Conservation (phyloP, 2,797 vertebrate species). For the Ataeniobius toweri region DNA sequence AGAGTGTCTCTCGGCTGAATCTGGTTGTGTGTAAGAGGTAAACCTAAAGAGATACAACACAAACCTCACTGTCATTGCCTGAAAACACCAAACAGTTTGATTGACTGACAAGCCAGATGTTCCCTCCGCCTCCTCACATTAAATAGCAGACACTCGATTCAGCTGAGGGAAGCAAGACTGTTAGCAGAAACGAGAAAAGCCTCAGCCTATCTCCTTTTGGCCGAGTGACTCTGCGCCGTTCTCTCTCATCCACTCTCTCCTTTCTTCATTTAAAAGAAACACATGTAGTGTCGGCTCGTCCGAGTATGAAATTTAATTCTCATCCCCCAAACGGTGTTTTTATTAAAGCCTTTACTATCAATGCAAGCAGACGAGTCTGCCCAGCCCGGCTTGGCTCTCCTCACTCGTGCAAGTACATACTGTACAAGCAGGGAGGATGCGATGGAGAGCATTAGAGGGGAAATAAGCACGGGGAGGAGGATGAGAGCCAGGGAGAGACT, state of each 20-base stretch:
- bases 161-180: slow-evolving; percentile 69
- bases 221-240: slow-evolving; percentile 55
- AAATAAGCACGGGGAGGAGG: slow-evolving; percentile 26
- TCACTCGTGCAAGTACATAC: slow-evolving; percentile 59
- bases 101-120: slow-evolving; percentile 66
- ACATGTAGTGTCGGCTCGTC: slow-evolving; percentile 79
- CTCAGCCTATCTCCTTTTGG: slow-evolving; percentile 61
- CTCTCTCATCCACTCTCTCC: slow-evolving; percentile 38
- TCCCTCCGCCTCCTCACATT: slow-evolving; percentile 35
- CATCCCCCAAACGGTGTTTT: slow-evolving; percentile 80
- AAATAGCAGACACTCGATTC: slow-evolving; percentile 58
- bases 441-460: slow-evolving; percentile 32
- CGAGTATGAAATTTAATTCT: slow-evolving; percentile 86
- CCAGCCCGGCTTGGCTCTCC: slow-evolving; percentile 64
- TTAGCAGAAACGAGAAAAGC: slow-evolving; percentile 69
- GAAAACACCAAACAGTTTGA: slow-evolving; percentile 35
- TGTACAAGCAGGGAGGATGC: slow-evolving; percentile 46
- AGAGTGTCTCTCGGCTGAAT: neutral
- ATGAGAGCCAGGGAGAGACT: slow-evolving; percentile 25
- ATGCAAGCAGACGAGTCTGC: slow-evolving; percentile 68
- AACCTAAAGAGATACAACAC: slow-evolving; percentile 9
- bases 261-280: slow-evolving; percentile 83
- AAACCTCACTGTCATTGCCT: slow-evolving; percentile 24
- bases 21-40: neutral
- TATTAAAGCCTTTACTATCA: slow-evolving; percentile 83